These are phyloP conservation scores for human (Homo sapiens) DNA, from an alignment of 2,113 vertebrate genomes.

Conservation along the genomic window GRCh38 chr11:113039501-113040000, in stretches of 20 bases:
- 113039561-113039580: background rate
- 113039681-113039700: background rate
- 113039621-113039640: background rate
- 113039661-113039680: background rate
- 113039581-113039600: background rate
- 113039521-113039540: background rate
- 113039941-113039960: no score
- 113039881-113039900: no score
- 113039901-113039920: no score
- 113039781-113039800: conserved; percentile 22
- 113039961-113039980: no score
- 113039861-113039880: no score
- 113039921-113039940: no score
- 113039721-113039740: background rate
- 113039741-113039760: background rate
- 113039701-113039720: background rate
- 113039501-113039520: conserved; percentile 6
- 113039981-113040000: no score
- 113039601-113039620: background rate
- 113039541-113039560: background rate
- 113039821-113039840: background rate
- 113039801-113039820: background rate
- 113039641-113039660: background rate
- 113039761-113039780: background rate
- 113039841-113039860: background rate